Evolutionary conservation across 2,113 vertebrate genomes (phyloP).

Genomic region (Hemicordylus capensis): DNA sequence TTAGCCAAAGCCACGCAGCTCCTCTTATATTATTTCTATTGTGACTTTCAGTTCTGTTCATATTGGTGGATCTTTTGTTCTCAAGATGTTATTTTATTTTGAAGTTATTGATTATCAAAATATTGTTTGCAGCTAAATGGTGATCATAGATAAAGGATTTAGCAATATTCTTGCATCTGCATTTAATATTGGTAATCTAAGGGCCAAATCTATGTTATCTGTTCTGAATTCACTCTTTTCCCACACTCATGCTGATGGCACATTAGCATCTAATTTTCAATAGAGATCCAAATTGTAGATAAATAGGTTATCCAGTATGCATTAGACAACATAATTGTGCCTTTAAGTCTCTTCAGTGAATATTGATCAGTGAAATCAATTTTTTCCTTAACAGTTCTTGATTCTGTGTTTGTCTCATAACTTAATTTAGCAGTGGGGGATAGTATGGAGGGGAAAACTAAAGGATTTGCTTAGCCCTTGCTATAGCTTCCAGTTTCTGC

Average conservation of each 20-base stretch:
- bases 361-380: neutral
- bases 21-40: neutral
- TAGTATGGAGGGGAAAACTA: neutral
- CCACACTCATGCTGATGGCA: neutral
- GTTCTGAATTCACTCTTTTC: neutral
- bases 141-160: neutral
- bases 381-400: neutral
- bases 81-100: neutral
- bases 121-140: neutral
- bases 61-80: neutral
- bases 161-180: neutral
- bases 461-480: neutral
- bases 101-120: neutral
- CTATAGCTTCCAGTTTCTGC: neutral
- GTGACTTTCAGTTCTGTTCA: neutral
- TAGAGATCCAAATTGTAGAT: neutral
- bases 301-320: neutral
- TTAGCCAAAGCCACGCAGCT: neutral
- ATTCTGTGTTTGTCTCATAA: neutral
- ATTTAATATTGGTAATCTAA: neutral
- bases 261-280: neutral
- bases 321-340: neutral
- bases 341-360: neutral
- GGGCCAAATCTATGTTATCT: neutral
- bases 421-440: neutral